Evolutionary conservation across 2,888 invertebrate genomes (phyloP), one percentile per base, ranked within the genome.

Genomic region (Cephus nigrinus): DNA sequence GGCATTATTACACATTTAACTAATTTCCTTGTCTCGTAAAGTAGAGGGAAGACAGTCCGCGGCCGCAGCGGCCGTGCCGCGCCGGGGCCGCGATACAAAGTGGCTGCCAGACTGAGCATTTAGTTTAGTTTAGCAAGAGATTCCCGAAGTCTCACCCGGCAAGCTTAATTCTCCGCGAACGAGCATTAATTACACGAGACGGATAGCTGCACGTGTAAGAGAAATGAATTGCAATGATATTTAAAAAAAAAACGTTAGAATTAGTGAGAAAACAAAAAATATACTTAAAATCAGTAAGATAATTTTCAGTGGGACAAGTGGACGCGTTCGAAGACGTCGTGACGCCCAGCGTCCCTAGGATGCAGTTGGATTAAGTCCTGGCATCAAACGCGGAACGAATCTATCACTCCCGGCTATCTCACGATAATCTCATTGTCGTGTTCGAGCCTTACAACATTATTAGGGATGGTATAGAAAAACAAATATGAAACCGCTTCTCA

Each of bases 1-100:
- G 80, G 88, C 85, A 84, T 88, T 89, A 90, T 88, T 89, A 89
- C 86, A 85, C 86, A 88, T 89, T 90, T 86, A 90, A 88, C 89
- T 88, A 90, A 90, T 90, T 89, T 88, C 86, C 87, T 84, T 89
- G 89, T 88, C 89, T 89, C 89, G 85, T 88, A 89, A 90, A 89
- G 83, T 85, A 86, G 80, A 55, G 80, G 79, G 83, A 86, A 86
- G 86, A 86, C 84, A 81, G 80, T 82, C 83, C 36, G 77, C 79
- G 75, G 80, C 75, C 75, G 78, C 79, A 79, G 78, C 69, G 86
- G 82, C 78, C 33, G 73, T 78, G 76, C 81, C 80, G 81, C 80
- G 12, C 71, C 75, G 75, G 80, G 79, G 75, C 78, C 78, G 55
- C 23, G 9, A 55, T 55, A 55, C 55, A 55, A 55, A 55, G 55